Evolutionary conservation across 2,113 vertebrate species (phyloP), one percentile per base, ranked within the genome.

Genomic region (Indicator maculatus): DNA sequence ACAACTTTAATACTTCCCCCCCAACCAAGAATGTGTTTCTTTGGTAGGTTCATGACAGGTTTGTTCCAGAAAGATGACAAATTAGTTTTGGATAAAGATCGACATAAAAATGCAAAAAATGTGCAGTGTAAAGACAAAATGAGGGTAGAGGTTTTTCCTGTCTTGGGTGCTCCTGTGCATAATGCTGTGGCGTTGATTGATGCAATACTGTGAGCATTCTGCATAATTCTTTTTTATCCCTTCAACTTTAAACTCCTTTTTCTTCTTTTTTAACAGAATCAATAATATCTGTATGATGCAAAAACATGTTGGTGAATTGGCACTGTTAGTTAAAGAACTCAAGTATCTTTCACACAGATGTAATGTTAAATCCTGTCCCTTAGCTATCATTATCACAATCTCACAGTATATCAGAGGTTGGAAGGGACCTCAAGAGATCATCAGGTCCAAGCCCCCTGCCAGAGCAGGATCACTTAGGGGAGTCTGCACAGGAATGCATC

Each of bases 131-230:
- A 93, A 95, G 79, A 60, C 94, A 92, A 93, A 95, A 90, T 58
- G 33, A 86, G 19, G 17, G 52, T 86, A 56, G 4, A 6, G 16
- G 52, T 6, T 39, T 64, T 33, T 92, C 52, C 50, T 96, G 31
- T 56, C 86, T 72, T 70, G 10, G 82, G 26, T 88, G 74, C 78
- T 92, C 90, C 83, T 95, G 91, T 95, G 83, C 86, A 96, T 85
- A 65, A 96, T 93, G 65, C 15, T 5, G 21, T 93, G 95, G 12
- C 95, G 96, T 92, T 97, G 95, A 97, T 96, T 93, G 96, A 97
- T 97, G 84, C 16, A 65, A 77, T 74, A 66, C 83, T 96, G 9
- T 80, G 30, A 96, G 59, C 64, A 83, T 70, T 73, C 66, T 55
- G 28, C 36, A 87, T 30, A 47, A 72, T 95, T 90, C 36, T 74